These are phyloP conservation scores for Lynx canadensis DNA, from an alignment of 2,113 vertebrate species.

Conservation along the genomic window DNA sequence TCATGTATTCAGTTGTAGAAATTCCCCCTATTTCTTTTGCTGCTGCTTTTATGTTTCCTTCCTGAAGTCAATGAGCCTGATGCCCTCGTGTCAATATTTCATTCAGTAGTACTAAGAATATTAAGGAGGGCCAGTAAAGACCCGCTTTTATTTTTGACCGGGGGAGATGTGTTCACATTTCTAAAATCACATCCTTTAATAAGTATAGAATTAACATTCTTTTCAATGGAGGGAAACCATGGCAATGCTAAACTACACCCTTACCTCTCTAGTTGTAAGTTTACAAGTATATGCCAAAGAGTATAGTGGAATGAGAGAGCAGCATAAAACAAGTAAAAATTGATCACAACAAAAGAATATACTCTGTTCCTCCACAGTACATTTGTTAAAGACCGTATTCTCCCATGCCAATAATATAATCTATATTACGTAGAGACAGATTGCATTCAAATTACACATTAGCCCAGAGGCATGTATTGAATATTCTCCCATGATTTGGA, in stretches of 20 bases:
- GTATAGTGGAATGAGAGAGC: background rate
- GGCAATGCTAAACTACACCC: background rate
- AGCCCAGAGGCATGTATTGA: background rate
- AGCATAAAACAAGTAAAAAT: slow-evolving; percentile 14
- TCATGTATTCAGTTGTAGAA: background rate
- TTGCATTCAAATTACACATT: background rate
- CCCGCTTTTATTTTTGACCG: background rate
- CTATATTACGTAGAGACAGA: background rate
- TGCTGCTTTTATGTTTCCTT: background rate
- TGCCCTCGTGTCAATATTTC: background rate
- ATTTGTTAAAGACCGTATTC: background rate
- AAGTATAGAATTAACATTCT: background rate
- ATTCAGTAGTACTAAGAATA: background rate
- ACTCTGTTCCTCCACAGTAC: background rate
- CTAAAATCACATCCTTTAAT: background rate
- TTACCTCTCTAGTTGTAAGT: background rate
- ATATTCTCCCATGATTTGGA: background rate
- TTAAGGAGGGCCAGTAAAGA: background rate
- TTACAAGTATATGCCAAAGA: background rate
- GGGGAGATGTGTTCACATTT: background rate
- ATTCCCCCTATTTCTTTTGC: background rate
- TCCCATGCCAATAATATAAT: background rate
- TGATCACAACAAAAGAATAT: background rate
- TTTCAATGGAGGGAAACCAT: background rate
- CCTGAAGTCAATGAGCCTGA: background rate